Evolutionary conservation across 2,797 vertebrate species (phyloP).

Genomic region (Bradypus variegatus): DNA sequence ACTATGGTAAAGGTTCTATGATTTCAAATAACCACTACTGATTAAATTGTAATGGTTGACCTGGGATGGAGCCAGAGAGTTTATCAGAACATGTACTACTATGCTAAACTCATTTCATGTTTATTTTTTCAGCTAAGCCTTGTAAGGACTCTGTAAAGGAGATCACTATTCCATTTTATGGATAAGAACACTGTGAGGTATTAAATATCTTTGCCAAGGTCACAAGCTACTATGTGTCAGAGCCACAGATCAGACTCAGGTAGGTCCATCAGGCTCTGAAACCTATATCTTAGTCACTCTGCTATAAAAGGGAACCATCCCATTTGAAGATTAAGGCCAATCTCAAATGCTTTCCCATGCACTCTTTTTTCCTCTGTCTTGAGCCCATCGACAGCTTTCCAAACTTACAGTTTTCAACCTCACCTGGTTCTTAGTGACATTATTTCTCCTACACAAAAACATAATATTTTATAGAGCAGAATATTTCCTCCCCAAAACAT

Average conservation of each 20-base stretch:
- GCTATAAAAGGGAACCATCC: not conserved
- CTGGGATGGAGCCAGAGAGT: not conserved
- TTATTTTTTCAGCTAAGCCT: not conserved
- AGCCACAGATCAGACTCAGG: not conserved
- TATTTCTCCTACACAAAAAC: not conserved
- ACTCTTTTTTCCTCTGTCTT: not conserved
- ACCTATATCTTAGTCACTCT: not conserved
- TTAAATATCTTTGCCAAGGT: not conserved
- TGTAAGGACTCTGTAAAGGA: not conserved
- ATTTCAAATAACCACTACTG: not conserved
- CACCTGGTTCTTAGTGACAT: not conserved
- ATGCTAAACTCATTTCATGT: not conserved
- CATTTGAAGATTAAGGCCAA: not conserved
- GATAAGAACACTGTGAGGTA: not conserved
- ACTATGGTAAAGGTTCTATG: not conserved
- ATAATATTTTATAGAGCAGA: not conserved
- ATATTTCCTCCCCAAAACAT: not conserved
- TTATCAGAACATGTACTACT: not conserved
- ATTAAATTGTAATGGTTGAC: not conserved
- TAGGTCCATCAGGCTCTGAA: not conserved
- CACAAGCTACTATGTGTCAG: not conserved
- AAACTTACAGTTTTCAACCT: not conserved
- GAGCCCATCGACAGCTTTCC: not conserved
- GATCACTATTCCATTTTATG: not conserved
- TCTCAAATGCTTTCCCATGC: not conserved